Evolutionary conservation across 2,797 vertebrate species (phyloP).

Genomic region (Crenichthys baileyi): DNA sequence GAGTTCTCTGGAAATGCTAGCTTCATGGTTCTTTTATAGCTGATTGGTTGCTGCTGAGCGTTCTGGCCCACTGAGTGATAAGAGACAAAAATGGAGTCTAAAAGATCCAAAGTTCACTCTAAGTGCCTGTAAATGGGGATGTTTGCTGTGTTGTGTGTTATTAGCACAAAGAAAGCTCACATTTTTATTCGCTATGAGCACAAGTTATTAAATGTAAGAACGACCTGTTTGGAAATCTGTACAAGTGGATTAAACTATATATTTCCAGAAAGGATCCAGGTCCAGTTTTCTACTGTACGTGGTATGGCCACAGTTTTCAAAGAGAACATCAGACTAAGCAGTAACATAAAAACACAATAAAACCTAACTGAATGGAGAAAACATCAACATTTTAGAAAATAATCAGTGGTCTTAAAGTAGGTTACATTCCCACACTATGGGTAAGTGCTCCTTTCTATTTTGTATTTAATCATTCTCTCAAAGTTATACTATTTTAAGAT

Average conservation of each 20-base stretch:
- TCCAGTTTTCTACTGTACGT: no score
- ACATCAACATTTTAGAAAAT: no score
- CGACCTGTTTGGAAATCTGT: rapidly evolving
- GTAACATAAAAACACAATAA: no score
- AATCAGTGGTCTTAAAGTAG: no score
- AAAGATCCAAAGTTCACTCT: constrained; percentile 38
- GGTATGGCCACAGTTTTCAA: no score
- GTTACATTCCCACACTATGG: not conserved
- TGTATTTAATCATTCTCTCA: no score
- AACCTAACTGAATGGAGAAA: not conserved
- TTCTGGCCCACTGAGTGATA: constrained; percentile 7
- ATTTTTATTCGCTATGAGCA: not conserved
- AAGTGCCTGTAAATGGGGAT: not conserved
- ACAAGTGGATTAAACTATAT: not conserved
- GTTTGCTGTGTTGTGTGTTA: not conserved
- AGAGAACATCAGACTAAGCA: no score
- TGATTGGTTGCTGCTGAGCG: constrained; percentile 35
- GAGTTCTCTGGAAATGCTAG: constrained; percentile 8
- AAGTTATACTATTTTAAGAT: not conserved
- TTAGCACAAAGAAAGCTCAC: not conserved
- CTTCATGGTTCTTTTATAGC: not conserved
- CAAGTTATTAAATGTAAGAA: not conserved
- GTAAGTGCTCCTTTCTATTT: no score
- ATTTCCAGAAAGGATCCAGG: not conserved
- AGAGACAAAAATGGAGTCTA: constrained; percentile 11